Conservation (phyloP, 2,888 invertebrate species). For the Eupithecia subfuscata region DNA sequence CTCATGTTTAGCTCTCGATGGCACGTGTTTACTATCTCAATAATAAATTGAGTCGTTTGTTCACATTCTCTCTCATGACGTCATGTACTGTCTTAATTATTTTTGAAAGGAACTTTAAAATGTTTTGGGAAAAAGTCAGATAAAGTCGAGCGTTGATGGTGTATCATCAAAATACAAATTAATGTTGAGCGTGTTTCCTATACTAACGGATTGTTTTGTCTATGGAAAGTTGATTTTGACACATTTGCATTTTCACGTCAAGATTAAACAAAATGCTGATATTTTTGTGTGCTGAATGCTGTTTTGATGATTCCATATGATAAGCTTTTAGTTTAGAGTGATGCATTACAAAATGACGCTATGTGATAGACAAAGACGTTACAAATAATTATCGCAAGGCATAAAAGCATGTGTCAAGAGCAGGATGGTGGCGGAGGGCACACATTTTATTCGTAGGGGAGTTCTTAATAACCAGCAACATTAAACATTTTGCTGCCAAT, state of each 20-base stretch:
- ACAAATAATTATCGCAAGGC: neutral
- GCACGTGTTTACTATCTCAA: conserved; percentile 43
- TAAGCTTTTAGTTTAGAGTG: too few species aligned
- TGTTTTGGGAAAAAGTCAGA: conserved; percentile 15
- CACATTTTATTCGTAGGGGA: neutral
- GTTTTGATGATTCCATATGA: too few species aligned
- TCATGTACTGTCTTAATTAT: conserved; percentile 31
- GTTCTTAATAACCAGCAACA: neutral
- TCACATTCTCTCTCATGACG: conserved; percentile 36
- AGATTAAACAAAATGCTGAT: neutral
- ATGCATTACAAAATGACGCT: too few species aligned
- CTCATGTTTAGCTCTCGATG: conserved; percentile 49
- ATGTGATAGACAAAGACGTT: neutral
- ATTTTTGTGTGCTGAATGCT: too few species aligned
- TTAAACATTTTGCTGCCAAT: neutral
- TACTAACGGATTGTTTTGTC: neutral
- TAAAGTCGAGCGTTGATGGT: neutral
- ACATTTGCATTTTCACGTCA: neutral
- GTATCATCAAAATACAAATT: neutral
- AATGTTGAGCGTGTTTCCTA: neutral
- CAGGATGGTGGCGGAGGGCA: neutral
- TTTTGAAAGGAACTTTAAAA: conserved; percentile 11
- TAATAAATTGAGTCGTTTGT: conserved; percentile 48
- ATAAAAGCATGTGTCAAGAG: neutral
- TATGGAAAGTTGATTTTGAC: neutral